Base-by-base conservation (phyloP, 2,888 invertebrate species). In the Arrhopalites spinosus region DNA sequence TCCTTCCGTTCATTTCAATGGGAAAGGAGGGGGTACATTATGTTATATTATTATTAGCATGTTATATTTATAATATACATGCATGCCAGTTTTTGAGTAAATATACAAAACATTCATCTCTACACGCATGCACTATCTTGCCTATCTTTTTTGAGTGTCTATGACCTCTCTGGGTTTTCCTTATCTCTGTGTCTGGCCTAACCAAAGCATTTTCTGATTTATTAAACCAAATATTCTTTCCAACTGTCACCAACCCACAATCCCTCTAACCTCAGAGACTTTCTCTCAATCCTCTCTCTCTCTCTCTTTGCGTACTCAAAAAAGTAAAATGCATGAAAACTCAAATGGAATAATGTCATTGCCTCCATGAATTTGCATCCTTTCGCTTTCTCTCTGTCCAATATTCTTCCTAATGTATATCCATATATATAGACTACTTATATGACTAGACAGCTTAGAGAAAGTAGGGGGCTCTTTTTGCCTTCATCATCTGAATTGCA, bases 401-500 rank as follows among this genome's bases (percentile, higher is more conserved):
- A 5, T 20, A 1, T 53, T 23, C 53, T 8, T 64, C 63, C 73
- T 67, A 72, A 68, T 71, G 77, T 70, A 67, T 45, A 64, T n/a
- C n/a, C 70, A 73, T 64, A 15, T 29, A 30, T 45, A 29, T 68
- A 36, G 3, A 36, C 3, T 11, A 36, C 11, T 36, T 36, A 36
- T 11, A 36, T 36, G 36, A 7, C 36, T 36, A 36, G 36, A 36
- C 36, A 36, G 36, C 36, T 36, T 36, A 36, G 36, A 36, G 36
- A 11, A 11, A 36, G 74, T 68, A 73, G 50, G 73, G 72, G 67
- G 74, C 73, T 69, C 30, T 73, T 69, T 74, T 71, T 29, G 56
- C 30, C 67, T 66, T 53, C 43, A n/a, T 56, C 56, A 50, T 47
- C 59, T 50, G n/a, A 8, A 3, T 50, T 8, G 23, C 15, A 59